These are phyloP conservation scores for Sphecodes monilicornis DNA, from an alignment of 2,888 invertebrate genomes.

Conservation along the genomic window DNA sequence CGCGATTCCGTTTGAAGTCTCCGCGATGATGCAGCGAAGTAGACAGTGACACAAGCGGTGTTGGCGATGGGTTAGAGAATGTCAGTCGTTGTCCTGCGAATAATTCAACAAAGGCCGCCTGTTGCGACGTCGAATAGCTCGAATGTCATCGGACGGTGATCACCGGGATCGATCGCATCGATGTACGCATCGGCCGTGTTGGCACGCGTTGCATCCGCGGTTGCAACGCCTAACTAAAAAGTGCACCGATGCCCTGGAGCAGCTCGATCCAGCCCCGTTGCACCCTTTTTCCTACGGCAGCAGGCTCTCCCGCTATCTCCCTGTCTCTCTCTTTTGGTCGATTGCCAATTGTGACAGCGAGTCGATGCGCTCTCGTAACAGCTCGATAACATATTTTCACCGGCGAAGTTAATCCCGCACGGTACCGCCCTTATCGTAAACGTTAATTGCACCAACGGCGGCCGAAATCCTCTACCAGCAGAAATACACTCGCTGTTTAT, in stretches of 20 bases:
- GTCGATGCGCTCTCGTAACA: constrained; percentile 46
- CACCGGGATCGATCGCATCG: not conserved
- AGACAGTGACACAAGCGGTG: not conserved
- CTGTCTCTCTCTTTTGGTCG: constrained; percentile 27
- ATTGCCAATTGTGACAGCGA: constrained; percentile 47
- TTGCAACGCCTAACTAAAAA: constrained; percentile 21
- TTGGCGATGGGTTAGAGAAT: not conserved
- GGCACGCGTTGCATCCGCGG: constrained; percentile 31
- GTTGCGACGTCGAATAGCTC: constrained; percentile 26
- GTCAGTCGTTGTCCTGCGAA: not conserved
- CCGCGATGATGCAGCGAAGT: not conserved
- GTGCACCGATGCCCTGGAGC: not conserved
- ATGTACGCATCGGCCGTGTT: not conserved
- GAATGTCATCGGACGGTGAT: constrained; percentile 8
- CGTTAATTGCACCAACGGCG: not conserved
- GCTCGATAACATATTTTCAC: constrained; percentile 39
- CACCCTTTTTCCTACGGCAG: constrained; percentile 16
- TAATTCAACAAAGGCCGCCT: constrained; percentile 32
- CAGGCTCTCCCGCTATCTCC: too few species aligned
- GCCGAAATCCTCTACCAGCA: not conserved
- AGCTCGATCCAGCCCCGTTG: constrained; percentile 20
- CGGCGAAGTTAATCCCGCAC: constrained; percentile 15
- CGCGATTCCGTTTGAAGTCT: too few species aligned
- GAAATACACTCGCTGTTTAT: not conserved
- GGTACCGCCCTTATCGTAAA: constrained; percentile 15